Conservation (phyloP, 2,797 vertebrate species). For the Natrix natrix region DNA sequence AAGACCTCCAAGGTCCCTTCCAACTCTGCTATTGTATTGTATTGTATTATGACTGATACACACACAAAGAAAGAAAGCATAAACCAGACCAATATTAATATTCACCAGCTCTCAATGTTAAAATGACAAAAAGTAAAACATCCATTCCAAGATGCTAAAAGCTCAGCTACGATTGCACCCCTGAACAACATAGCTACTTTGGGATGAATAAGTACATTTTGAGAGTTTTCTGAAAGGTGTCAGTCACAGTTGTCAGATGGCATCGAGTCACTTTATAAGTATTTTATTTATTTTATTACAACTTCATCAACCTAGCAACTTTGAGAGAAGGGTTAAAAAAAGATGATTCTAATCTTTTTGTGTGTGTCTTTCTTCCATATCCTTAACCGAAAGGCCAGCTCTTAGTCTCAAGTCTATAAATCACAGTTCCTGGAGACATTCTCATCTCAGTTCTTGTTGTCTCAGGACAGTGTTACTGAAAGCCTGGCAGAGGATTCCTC, state of each 20-base stretch:
- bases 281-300: not conserved
- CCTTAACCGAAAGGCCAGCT: not conserved
- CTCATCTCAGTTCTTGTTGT: not conserved
- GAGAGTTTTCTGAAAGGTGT: not conserved
- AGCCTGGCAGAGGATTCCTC: conserved; percentile 36
- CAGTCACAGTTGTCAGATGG: not conserved
- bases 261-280: not conserved
- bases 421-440: accelerated
- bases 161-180: not conserved
- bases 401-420: not conserved
- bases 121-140: not conserved
- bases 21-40: too few relatives aligned
- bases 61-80: not conserved
- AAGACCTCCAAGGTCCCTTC: too few relatives aligned
- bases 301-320: not conserved
- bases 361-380: not conserved
- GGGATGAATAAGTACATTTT: not conserved
- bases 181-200: not conserved
- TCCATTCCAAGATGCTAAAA: not conserved
- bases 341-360: not conserved
- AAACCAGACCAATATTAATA: not conserved
- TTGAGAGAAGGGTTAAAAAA: not conserved
- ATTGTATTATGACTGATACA: not conserved
- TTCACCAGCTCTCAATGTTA: not conserved
- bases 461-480: conserved; percentile 32